Evolutionary conservation across 2,113 vertebrate genomes (phyloP).

Genomic region (Eulemur rufifrons): DNA sequence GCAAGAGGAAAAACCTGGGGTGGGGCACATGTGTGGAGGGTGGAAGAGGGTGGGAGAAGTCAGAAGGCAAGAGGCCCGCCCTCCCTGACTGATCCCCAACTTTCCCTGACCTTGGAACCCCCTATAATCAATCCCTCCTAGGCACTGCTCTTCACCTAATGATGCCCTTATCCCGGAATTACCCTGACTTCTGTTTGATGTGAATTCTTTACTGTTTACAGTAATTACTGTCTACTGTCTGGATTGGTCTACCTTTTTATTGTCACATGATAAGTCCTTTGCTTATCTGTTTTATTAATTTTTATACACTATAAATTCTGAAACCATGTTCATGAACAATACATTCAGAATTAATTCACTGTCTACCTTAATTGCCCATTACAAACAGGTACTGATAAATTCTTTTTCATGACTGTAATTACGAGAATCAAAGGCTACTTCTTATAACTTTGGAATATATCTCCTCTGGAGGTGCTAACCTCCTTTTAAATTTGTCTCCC

Average conservation of each 20-base stretch:
- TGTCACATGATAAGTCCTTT: neutral
- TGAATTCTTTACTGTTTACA: constrained; percentile 4
- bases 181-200: constrained; percentile 4
- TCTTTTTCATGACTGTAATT: neutral
- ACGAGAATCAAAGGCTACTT: constrained; percentile 36
- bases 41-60: neutral
- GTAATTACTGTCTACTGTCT: neutral
- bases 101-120: constrained; percentile 51
- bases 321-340: neutral
- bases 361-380: neutral
- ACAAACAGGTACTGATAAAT: neutral
- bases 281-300: constrained; percentile 1
- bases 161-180: neutral
- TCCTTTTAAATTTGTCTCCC: too few species aligned
- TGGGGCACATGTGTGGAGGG: neutral
- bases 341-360: neutral
- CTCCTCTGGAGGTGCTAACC: neutral
- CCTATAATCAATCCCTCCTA: neutral
- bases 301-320: constrained; percentile 9
- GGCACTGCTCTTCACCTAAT: neutral
- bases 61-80: neutral
- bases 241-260: neutral
- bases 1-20: constrained; percentile 29
- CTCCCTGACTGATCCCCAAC: neutral
- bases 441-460: neutral